phyloP scores from a whole-genome alignment of 1,140 invertebrate genomes.

The Harlomillsia oculata region DNA sequence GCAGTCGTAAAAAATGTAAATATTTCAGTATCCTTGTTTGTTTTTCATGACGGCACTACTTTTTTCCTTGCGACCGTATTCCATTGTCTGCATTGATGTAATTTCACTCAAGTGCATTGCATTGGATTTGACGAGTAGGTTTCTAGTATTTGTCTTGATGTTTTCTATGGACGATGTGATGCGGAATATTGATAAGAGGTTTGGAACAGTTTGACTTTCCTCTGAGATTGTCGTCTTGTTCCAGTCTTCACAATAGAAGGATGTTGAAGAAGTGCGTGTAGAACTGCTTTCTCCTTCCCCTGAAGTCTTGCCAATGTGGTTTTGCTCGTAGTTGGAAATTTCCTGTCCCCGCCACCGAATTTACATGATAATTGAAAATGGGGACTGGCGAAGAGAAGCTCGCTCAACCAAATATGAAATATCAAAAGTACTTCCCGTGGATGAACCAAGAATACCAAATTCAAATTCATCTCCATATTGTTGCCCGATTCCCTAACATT shows the following conservation, averaged over 20 bases:
- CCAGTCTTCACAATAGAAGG: not conserved
- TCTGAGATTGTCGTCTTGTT: not conserved
- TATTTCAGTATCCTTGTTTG: too few relatives aligned
- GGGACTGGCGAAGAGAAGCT: constrained; percentile 10
- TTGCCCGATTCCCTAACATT: too few relatives aligned
- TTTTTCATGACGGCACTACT: too few relatives aligned
- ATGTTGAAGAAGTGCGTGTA: not conserved
- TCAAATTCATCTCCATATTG: constrained; percentile 8
- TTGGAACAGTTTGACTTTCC: not conserved
- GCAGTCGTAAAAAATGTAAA: too few relatives aligned
- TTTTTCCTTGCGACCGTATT: too few relatives aligned
- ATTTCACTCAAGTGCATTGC: constrained; percentile 11
- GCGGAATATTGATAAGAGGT: constrained; percentile 23
- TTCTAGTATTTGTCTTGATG: constrained; percentile 13
- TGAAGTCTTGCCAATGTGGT: not conserved
- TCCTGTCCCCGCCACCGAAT: constrained; percentile 18
- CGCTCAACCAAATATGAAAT: not conserved
- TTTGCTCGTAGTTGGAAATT: constrained; percentile 5
- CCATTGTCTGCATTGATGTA: too few relatives aligned
- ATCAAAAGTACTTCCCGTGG: not conserved
- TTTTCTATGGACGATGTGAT: constrained; percentile 19
- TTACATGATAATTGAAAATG: constrained; percentile 33
- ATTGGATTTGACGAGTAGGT: too few relatives aligned
- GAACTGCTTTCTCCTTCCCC: not conserved
- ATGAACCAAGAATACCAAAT: not conserved